A percentile compares a stretch with the other conserved stretches of the same genome.
phyloP scores from a whole-genome alignment of 1,140 invertebrate species.

The Drosophila lacertosa region DNA sequence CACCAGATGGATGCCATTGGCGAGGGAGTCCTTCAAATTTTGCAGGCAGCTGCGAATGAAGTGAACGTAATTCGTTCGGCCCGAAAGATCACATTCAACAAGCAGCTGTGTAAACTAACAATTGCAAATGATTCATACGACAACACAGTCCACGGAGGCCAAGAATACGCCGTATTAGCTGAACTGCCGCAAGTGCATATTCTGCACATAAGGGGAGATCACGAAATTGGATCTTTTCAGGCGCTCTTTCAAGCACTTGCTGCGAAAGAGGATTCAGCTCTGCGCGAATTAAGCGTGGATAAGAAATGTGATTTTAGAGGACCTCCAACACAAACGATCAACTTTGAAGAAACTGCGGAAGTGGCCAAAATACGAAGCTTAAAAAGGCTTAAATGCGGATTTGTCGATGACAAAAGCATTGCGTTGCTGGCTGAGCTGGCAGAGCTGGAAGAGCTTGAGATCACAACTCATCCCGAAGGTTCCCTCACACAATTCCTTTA shows the following conservation, averaged over 20 bases:
- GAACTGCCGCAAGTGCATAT: background rate
- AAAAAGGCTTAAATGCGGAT: slow-evolving; percentile 2
- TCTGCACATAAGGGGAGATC: slow-evolving; percentile 7
- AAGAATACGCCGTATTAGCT: slow-evolving; percentile 12
- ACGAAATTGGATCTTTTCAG: slow-evolving; percentile 5
- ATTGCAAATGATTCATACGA: slow-evolving; percentile 6
- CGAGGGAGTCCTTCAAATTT: too few relatives aligned
- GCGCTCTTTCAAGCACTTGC: slow-evolving; percentile 1
- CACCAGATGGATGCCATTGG: too few relatives aligned
- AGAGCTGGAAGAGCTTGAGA: background rate
- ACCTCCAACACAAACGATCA: background rate
- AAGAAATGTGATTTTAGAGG: too few relatives aligned
- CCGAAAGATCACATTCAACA: slow-evolving; percentile 1
- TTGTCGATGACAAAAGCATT: background rate
- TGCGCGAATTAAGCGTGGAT: background rate
- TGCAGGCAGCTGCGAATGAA: slow-evolving; percentile 10
- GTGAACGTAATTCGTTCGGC: background rate
- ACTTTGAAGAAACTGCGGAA: background rate
- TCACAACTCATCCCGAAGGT: background rate
- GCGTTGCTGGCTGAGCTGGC: background rate
- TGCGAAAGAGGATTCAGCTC: background rate
- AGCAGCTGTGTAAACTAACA: background rate
- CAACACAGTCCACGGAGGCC: background rate
- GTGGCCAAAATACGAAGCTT: background rate
- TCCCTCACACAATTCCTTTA: background rate